These are phyloP conservation scores for Mythimna impura DNA, from an alignment of 2,888 invertebrate genomes.

Conservation along the genomic window DNA sequence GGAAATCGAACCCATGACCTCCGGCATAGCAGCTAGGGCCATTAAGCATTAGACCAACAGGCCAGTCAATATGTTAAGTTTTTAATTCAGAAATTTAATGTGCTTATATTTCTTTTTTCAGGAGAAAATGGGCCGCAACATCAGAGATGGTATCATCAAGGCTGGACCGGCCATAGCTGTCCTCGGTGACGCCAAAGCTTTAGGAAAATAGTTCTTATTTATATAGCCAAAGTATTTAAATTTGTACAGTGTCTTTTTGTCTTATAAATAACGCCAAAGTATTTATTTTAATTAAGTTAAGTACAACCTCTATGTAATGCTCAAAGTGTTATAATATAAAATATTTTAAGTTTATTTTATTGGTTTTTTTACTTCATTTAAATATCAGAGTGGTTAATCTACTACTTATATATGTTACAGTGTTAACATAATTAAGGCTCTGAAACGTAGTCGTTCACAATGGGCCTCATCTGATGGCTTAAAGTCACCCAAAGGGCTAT, in stretches of 20 bases:
- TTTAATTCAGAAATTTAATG: neutral
- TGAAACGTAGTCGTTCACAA: no score
- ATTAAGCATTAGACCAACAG: no score
- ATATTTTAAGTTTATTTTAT: neutral
- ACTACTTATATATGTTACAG: no score
- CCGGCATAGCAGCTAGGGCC: no score
- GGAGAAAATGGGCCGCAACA: slow-evolving; percentile 1
- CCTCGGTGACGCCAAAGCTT: neutral
- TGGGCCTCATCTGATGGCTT: no score
- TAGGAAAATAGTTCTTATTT: slow-evolving; percentile 3
- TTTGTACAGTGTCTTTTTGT: neutral
- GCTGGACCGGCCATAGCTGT: slow-evolving; percentile 1
- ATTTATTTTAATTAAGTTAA: slow-evolving; percentile 3
- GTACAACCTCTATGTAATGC: neutral
- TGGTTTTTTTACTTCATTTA: neutral
- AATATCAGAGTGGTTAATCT: no score
- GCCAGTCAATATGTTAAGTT: no score
- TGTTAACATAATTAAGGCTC: no score
- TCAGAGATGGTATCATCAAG: neutral
- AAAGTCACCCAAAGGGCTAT: no score
- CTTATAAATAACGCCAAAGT: neutral
- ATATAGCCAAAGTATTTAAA: neutral
- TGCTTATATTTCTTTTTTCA: neutral
- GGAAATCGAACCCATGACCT: no score
- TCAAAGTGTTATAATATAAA: neutral